A percentile compares a stretch with the other conserved stretches of the same genome.
These are phyloP conservation scores for Cheilosia vernalis DNA, from an alignment of 2,888 invertebrate genomes.

Conservation along the genomic window DNA sequence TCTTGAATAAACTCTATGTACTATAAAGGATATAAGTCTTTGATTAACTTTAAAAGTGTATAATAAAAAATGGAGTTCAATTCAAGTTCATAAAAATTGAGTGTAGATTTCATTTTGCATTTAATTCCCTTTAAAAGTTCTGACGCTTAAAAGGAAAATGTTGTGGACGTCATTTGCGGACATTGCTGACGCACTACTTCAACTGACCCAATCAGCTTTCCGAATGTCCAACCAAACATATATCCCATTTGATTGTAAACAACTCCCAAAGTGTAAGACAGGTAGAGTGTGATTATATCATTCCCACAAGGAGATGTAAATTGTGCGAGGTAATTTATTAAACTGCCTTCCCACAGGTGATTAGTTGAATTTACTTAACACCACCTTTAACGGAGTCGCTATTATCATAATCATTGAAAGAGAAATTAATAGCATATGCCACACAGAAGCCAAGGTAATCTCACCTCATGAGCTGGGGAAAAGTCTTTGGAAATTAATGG, in stretches of 20 bases:
- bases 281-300: constrained; percentile 32
- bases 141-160: no score
- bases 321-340: constrained; percentile 61
- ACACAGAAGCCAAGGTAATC: constrained; percentile 61
- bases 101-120: no score
- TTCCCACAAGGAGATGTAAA: constrained; percentile 37
- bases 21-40: no score
- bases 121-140: no score
- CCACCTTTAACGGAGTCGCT: constrained; percentile 42
- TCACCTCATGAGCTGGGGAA: constrained; percentile 46
- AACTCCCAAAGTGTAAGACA: constrained; percentile 12
- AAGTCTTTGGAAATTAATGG: constrained; percentile 61
- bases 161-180: no score
- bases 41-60: no score
- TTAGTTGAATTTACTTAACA: constrained; percentile 72
- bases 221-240: neutral
- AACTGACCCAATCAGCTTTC: no score
- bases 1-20: no score
- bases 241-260: neutral
- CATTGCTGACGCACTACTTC: no score
- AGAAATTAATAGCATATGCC: constrained; percentile 70
- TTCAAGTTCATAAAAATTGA: no score
- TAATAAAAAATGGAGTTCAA: no score
- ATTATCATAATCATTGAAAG: constrained; percentile 73
- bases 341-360: constrained; percentile 71